Evolutionary conservation across 1,140 invertebrate species (phyloP), one percentile per base, ranked within the genome.

Genomic region (Drosophila ficusphila): DNA sequence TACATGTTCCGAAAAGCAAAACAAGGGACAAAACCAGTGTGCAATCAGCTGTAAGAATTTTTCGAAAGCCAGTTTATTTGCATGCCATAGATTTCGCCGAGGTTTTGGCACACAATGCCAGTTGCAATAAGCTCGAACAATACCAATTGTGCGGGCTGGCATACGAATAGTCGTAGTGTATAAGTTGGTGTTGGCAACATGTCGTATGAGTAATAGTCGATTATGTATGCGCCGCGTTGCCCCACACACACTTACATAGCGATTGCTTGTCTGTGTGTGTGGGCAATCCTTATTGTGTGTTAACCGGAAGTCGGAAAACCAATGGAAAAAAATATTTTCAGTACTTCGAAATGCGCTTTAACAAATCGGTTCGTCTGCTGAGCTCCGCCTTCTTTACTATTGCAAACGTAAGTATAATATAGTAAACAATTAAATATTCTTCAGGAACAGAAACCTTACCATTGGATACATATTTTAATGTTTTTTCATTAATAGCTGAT

Each of bases 281-380:
- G 33, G 49, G 18, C 25, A 42, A 46, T 68, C 39, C 46, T 71
- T 76, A 41, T 54, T 86, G 76, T 79, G 76, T 79, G 71, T 44
- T 73, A 38, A 53, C 36, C 60, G 33, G 61, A 72, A 39, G 41
- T 14, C 51, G 44, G 68, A 34, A 36, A 57, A 46, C 56, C 34
- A 54, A 62, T 25, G 64, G 56, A 64, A 57, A 61, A 58, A 65
- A 74, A 74, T 74, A 70, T 73, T 88, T 88, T 70, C 93, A 97
- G 95, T 98, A 98, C 89, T 93, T 98, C 77, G 96, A 97, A 79
- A 92, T 93, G 90, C 93, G 96, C 76, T 97, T 96, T 74, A 93
- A 95, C 86, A 95, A 94, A 77, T 93, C 93, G 62, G 94, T 96
- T 0, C 92, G 96, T 44, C 88, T 95, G 1, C 93, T 97, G 81